A percentile compares a stretch with the other conserved stretches of the same genome.
phyloP scores from a whole-genome alignment of 1,140 invertebrate species.

The Thalassaphorura encarpata region DNA sequence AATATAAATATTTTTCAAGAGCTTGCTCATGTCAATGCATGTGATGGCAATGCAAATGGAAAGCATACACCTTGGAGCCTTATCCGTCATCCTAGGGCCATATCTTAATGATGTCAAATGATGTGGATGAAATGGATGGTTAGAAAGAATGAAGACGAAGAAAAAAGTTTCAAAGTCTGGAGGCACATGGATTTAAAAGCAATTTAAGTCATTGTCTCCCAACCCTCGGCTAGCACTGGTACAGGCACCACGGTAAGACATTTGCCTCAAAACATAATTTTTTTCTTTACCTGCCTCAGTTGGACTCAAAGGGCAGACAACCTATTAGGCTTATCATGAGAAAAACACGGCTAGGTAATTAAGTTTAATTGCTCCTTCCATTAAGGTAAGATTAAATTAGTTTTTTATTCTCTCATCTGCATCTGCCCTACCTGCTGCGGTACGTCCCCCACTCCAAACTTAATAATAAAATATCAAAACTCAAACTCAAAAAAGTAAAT shows the following conservation, averaged over 20 bases:
- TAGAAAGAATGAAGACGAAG: no score
- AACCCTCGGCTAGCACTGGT: background rate
- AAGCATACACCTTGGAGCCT: background rate
- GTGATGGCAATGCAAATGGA: background rate
- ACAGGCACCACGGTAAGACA: background rate
- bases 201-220: background rate
- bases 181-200: no score
- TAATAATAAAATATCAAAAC: no score
- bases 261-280: background rate
- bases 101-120: background rate
- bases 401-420: no score
- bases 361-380: conserved; percentile 12
- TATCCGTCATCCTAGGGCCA: background rate
- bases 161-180: no score
- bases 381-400: background rate
- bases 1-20: no score
- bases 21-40: no score
- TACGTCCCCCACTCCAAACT: no score
- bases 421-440: no score
- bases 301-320: background rate
- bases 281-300: background rate
- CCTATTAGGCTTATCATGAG: conserved; percentile 9
- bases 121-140: no score
- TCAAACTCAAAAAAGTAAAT: no score
- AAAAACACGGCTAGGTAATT: conserved; percentile 19